Base-by-base conservation (phyloP, 2,113 vertebrate genomes). In the Gulo gulo region DNA sequence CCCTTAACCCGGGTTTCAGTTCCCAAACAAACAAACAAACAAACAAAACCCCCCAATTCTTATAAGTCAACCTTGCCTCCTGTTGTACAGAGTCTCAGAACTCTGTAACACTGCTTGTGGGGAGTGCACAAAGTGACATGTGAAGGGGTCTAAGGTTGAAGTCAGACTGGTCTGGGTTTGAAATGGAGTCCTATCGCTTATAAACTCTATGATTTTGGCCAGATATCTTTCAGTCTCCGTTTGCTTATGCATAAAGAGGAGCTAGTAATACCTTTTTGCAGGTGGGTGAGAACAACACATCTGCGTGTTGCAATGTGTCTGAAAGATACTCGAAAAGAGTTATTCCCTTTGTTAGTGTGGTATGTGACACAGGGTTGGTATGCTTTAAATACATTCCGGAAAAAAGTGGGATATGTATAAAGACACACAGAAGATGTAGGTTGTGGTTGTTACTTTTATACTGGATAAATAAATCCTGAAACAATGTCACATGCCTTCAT, bases 391-490 rank as follows among this genome's bases (percentile, higher is more conserved):
- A 94, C 12, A 52, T 86, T 76, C 20, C 61, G 24, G 23, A 92
- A 80, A 52, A 95, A 95, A 36, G 20, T 55, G 94, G 23, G 7
- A 65, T 80, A 91, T 36, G 15, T 61, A 94, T 52, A 96, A 84
- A 88, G 45, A 88, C 65, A 88, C 16, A 79, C 50, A 91, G 73
- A 31, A 82, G 14, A 94, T 69, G 39, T n/a, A 39, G n/a, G 16
- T 34, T 76, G 26, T 39, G 31, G 21, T 34, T 76, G 26, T 65
- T 79, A 71, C 14, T 76, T 92, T 92, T 76, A 86, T 16, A 78
- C 6, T 95, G 67, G 15, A 31, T 91, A 87, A 74, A 96, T 57
- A 65, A 89, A 85, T 71, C 76, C 52, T 90, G 63, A 97, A 94
- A 78, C 59, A 81, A 87, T 63, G 91, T 89, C 29, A 45, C 9